Base-by-base conservation (phyloP, 2,888 invertebrate species). In the Neoascia interrupta region DNA sequence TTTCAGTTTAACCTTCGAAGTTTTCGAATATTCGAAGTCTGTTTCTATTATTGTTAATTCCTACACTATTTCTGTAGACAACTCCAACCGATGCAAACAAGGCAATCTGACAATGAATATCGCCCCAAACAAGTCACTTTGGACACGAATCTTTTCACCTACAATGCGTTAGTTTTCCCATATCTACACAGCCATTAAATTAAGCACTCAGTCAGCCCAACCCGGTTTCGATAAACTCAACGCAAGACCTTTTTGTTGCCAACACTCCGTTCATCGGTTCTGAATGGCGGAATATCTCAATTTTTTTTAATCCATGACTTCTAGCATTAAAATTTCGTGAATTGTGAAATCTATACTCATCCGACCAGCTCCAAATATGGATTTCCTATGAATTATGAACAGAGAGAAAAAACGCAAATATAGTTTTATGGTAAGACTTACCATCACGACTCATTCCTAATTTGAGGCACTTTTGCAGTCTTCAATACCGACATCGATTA, bases 361-460 rank as follows among this genome's bases (percentile, higher is more conserved):
- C n/a, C n/a, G n/a, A n/a, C n/a, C n/a, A n/a, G n/a, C n/a, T n/a
- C n/a, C 36, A 47, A 37, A 23, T 31, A 13, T n/a, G 18, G 26
- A 19, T 18, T n/a, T 23, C n/a, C 36, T 39, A 11, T 36, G 26
- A 41, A 47, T 41, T 37, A 36, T 34, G n/a, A 53, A 49, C 18
- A 39, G n/a, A 19, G 41, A 11, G 3, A 36, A 31, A 10, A 19
- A 31, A 43, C 5, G 43, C 21, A 47, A n/a, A 31, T 16, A 39
- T 11, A 13, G 18, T 15, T n/a, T n/a, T n/a, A n/a, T n/a, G n/a
- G n/a, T n/a, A n/a, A n/a, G 41, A 82, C 96, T 94, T 88, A 98
- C 98, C 99, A 92, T 99, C 99, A 90, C 99, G 94, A 89, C 98
- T 98, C 99, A 99, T 99, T 86, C 99, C 99, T 83, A 99, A 93